Evolutionary conservation across 2,797 vertebrate species (phyloP).

Genomic region (Cryptoprocta ferox): DNA sequence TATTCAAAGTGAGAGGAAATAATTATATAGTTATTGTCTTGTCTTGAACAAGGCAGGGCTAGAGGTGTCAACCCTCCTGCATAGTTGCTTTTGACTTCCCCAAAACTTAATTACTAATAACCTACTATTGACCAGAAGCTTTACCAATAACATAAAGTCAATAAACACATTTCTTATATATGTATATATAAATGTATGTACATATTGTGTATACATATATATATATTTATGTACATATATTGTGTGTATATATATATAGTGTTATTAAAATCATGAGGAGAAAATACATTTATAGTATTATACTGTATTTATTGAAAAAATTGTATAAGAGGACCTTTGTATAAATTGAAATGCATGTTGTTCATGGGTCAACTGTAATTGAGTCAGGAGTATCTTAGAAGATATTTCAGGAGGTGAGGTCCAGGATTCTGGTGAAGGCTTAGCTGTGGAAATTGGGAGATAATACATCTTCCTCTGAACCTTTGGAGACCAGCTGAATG

Average conservation of each 20-base stretch:
- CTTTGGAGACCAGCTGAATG: not conserved
- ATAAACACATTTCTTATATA: not conserved
- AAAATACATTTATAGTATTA: not conserved
- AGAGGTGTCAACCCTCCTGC: not conserved
- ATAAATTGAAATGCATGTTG: not conserved
- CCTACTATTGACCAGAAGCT: not conserved
- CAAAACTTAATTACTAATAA: not conserved
- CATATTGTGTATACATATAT: no score
- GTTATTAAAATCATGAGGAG: not conserved
- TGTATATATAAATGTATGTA: not conserved
- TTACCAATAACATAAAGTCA: not conserved
- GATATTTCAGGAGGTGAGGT: not conserved
- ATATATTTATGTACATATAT: no score
- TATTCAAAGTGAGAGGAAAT: not conserved
- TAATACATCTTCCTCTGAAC: slow-evolving; percentile 17
- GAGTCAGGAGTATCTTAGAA: slow-evolving; percentile 14
- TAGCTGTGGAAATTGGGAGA: not conserved
- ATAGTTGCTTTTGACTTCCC: not conserved
- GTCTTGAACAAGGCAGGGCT: not conserved
- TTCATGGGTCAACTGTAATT: not conserved
- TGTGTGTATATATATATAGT: no score
- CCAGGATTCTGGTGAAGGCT: slow-evolving; percentile 11
- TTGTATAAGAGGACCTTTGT: not conserved
- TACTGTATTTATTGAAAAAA: not conserved
- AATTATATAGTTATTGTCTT: not conserved